Conservation (phyloP, 1,140 invertebrate species). For the Meloidogyne hapla region DNA sequence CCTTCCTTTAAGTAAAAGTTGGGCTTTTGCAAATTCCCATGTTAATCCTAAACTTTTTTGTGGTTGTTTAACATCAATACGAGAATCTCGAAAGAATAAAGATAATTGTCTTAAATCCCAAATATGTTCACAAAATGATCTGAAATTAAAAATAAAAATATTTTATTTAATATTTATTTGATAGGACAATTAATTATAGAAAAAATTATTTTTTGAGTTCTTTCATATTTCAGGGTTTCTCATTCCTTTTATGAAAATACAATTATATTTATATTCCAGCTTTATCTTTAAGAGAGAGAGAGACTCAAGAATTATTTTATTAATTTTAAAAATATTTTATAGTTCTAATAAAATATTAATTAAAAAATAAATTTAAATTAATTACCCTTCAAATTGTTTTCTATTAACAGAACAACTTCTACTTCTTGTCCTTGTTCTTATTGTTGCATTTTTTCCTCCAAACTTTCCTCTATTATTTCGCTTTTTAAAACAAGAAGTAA, state of each 20-base stretch:
- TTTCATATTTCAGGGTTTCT: too few relatives aligned
- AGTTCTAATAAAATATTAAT: background rate
- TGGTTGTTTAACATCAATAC: conserved; percentile 29
- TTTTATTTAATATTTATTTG: background rate
- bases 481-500: background rate
- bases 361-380: background rate
- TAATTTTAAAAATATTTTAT: background rate
- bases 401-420: conserved; percentile 5
- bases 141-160: conserved; percentile 16
- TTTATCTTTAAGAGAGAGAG: too few relatives aligned
- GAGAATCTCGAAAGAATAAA: conserved; percentile 27
- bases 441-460: background rate
- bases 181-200: too few relatives aligned
- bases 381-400: background rate
- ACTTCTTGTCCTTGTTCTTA: background rate
- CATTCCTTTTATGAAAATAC: too few relatives aligned
- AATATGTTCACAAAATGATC: conserved; percentile 36
- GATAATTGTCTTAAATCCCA: conserved; percentile 33
- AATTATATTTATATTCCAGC: too few relatives aligned
- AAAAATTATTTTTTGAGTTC: too few relatives aligned
- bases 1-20: conserved; percentile 15
- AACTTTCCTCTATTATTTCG: background rate
- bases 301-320: too few relatives aligned
- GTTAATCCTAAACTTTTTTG: conserved; percentile 20
- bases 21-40: conserved; percentile 7